Evolutionary conservation across 2,113 vertebrate genomes (phyloP), one percentile per base, ranked within the genome.

Genomic region (Psilopsiagon aymara): DNA sequence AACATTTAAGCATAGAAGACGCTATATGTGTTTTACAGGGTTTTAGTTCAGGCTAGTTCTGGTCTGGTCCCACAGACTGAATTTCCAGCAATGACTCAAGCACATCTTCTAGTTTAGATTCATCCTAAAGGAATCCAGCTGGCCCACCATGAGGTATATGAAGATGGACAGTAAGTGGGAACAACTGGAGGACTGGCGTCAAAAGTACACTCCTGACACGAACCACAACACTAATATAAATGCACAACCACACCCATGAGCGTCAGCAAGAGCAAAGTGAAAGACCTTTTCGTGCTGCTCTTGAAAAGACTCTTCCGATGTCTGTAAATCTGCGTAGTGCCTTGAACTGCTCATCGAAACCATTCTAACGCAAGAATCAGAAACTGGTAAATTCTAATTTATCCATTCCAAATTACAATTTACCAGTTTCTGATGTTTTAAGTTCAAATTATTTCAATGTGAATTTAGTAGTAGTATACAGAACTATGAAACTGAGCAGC

Each of bases 71-170:
- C 67, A 52, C 0, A 0, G 47, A 68, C 25, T 63, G 35, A 74
- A 59, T 76, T 82, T 71, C 47, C 69, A 91, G 81, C 33, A 91
- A 60, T 49, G 82, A 91, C 69, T 87, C 77, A 41, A 85, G 57
- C 35, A 76, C 21, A 5, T 76, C 68, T 68, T 71, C 70, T 37
- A 71, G 28, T 52, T 90, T 70, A 74, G 71, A 83, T 70, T 89
- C 74, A 82, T 52, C 69, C 55, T 67, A 59, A 94, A 95, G 77
- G 73, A 94, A 95, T 86, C 33, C 73, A 94, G 44, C 60, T 68
- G 25, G 55, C 43, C 35, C 66, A 68, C 73, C 57, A 76, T 37
- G 52, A 95, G 52, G 69, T 82, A 88, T 27, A 92, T 3, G 62
- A 39, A 86, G 74, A 79, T 47, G 66, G 77, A 60, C 66, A 92